Conservation (phyloP, 1,140 invertebrate species). For the Heliconius himera region DNA sequence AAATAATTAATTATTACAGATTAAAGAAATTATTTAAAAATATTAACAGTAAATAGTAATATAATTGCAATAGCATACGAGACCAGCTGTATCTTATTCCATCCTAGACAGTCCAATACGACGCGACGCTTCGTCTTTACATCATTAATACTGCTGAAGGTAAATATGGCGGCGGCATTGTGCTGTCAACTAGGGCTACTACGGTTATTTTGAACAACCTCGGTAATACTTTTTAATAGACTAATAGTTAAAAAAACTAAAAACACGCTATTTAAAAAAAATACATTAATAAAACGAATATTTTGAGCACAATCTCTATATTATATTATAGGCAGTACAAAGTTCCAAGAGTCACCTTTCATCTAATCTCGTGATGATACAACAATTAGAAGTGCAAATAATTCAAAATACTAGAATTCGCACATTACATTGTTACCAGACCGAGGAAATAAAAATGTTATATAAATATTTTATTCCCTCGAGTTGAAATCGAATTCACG, state of each 20-base stretch:
- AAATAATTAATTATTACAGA: too few relatives aligned
- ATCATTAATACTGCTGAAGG: constrained; percentile 30
- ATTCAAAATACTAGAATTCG: too few relatives aligned
- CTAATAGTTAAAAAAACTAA: too few relatives aligned
- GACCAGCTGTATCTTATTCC: constrained; percentile 29
- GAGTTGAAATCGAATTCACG: too few relatives aligned
- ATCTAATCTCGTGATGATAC: too few relatives aligned
- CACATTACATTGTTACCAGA: too few relatives aligned
- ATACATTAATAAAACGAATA: background rate
- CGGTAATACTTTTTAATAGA: background rate
- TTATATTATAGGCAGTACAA: too few relatives aligned
- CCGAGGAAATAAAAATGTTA: too few relatives aligned
- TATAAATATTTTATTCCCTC: too few relatives aligned
- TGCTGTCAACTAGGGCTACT: constrained; percentile 8
- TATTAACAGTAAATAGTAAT: background rate
- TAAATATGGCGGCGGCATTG: constrained; percentile 17
- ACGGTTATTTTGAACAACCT: constrained; percentile 1
- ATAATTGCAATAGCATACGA: background rate
- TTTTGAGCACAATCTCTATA: too few relatives aligned
- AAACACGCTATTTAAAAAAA: background rate
- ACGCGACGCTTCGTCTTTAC: constrained; percentile 28
- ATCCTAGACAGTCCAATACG: constrained; percentile 19
- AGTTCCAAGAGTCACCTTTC: too few relatives aligned
- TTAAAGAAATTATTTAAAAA: background rate
- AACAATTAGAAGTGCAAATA: too few relatives aligned